These are phyloP conservation scores for Lycocorax pyrrhopterus DNA, from an alignment of 2,113 vertebrate genomes.

Conservation along the genomic window DNA sequence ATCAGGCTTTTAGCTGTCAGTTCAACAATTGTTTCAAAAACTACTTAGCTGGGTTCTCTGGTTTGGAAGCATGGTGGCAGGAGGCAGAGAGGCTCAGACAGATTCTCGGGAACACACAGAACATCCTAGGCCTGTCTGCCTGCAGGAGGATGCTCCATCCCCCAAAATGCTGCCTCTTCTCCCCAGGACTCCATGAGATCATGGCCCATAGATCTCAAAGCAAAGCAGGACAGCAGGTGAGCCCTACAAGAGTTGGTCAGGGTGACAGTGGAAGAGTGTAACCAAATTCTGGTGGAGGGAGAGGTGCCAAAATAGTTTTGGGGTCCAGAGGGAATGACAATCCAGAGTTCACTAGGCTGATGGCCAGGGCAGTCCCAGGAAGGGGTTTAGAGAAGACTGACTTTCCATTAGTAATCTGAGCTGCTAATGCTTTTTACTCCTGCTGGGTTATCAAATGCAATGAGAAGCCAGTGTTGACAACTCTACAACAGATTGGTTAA, in stretches of 20 bases:
- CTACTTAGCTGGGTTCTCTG: background rate
- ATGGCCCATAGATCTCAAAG: background rate
- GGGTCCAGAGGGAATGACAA: background rate
- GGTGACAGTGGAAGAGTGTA: background rate
- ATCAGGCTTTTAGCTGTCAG: background rate
- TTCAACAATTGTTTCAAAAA: background rate
- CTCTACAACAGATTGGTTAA: slow-evolving; percentile 48
- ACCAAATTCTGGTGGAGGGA: background rate
- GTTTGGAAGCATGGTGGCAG: background rate
- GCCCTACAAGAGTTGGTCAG: background rate
- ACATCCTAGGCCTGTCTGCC: background rate
- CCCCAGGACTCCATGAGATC: background rate
- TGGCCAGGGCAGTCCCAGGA: background rate
- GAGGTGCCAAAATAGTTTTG: background rate
- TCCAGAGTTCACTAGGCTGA: background rate
- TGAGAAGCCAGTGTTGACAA: slow-evolving; percentile 49
- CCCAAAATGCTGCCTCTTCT: background rate
- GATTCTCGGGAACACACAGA: background rate
- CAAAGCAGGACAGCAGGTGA: background rate
- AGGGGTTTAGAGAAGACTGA: background rate
- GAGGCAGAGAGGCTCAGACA: background rate
- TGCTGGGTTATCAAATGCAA: slow-evolving; percentile 12
- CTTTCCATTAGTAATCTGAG: slow-evolving; percentile 11
- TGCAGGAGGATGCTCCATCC: background rate
- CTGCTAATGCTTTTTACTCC: slow-evolving; percentile 10